phyloP scores from a whole-genome alignment of 2,797 vertebrate species.

The Apodemus agrarius region DNA sequence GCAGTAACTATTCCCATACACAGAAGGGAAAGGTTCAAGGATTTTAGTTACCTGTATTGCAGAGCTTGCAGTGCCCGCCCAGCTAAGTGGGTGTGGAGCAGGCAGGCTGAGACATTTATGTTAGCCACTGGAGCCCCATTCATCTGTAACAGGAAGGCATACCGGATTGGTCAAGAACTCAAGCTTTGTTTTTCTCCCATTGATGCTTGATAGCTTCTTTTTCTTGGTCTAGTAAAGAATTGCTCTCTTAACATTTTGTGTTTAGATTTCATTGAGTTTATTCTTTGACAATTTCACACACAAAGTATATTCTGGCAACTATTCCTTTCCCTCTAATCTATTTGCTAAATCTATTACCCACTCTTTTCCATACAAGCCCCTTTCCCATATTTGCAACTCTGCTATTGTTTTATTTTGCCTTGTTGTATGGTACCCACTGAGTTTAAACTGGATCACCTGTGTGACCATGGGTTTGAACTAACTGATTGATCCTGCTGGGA shows the following conservation, averaged over 20 bases:
- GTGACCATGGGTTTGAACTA: background rate
- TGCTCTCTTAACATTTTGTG: background rate
- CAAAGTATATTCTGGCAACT: background rate
- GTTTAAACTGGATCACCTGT: background rate
- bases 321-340: background rate
- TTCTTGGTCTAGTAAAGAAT: background rate
- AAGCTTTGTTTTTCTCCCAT: background rate
- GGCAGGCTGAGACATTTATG: constrained; percentile 76
- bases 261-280: background rate
- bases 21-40: background rate
- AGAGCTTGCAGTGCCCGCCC: constrained; percentile 76
- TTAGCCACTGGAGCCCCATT: constrained; percentile 79
- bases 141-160: constrained; percentile 67
- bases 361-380: background rate
- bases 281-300: background rate
- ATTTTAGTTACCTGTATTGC: constrained; percentile 81
- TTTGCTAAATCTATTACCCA: background rate
- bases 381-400: background rate
- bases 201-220: background rate
- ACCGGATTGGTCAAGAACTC: background rate
- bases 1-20: background rate
- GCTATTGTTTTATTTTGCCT: background rate
- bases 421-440: background rate
- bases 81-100: constrained; percentile 85
- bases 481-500: background rate